Evolutionary conservation across 1,140 invertebrate genomes (phyloP).

Genomic region (Lordiphosa mommai): DNA sequence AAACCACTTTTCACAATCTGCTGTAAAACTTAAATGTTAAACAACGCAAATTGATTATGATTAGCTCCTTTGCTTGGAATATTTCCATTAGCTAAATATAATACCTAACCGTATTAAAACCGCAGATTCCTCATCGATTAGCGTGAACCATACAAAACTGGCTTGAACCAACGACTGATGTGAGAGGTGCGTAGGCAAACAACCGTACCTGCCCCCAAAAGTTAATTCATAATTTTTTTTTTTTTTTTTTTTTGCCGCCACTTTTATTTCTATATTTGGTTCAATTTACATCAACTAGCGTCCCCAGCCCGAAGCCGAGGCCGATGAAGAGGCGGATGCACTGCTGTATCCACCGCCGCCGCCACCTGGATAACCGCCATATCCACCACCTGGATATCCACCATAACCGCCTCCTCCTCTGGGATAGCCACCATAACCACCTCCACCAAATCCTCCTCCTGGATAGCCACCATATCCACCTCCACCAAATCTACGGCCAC

Average conservation of each 20-base stretch:
- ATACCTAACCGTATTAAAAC: too few species aligned
- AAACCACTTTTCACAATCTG: too few species aligned
- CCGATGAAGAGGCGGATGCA: conserved; percentile 38
- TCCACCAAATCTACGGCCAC: conserved; percentile 17
- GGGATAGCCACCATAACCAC: conserved; percentile 8
- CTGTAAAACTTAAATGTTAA: too few species aligned
- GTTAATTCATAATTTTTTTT: too few species aligned
- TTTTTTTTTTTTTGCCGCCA: conserved; percentile 12
- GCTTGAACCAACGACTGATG: too few species aligned
- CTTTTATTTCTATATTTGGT: conserved; percentile 1
- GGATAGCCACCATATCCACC: not conserved
- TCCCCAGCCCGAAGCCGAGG: conserved; percentile 28
- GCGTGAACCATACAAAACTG: too few species aligned
- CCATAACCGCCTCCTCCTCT: not conserved
- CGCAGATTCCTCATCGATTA: too few species aligned
- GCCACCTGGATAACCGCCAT: conserved; percentile 24
- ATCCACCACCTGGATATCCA: conserved; percentile 6
- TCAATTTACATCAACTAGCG: conserved; percentile 10
- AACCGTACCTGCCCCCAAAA: too few species aligned
- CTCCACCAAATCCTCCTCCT: conserved; percentile 16
- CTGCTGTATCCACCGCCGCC: conserved; percentile 21
- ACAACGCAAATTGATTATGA: too few species aligned
- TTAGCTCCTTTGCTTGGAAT: too few species aligned
- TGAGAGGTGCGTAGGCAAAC: too few species aligned
- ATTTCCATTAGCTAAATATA: too few species aligned